These are phyloP conservation scores for Rhopalosiphum nymphaeae DNA, from an alignment of 2,888 invertebrate genomes.

Conservation along the genomic window DNA sequence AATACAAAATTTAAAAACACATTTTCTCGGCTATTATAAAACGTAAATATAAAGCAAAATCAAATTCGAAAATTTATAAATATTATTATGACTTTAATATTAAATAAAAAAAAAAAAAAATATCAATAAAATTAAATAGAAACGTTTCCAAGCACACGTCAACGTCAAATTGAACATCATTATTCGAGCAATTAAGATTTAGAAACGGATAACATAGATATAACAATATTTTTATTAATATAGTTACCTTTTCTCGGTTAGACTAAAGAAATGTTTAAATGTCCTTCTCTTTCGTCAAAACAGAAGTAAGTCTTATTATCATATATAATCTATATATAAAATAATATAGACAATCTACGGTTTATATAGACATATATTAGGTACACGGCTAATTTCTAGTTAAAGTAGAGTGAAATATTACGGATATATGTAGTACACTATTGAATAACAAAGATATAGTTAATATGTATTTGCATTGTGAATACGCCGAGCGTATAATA, in stretches of 20 bases:
- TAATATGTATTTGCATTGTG: not conserved
- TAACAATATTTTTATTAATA: not conserved
- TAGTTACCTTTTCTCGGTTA: not conserved
- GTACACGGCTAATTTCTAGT: not conserved
- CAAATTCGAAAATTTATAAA: not conserved
- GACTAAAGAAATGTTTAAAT: not conserved
- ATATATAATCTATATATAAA: not conserved
- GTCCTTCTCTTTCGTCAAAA: not conserved
- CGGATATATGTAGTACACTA: not conserved
- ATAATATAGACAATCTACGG: not conserved
- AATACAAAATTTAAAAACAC: not conserved
- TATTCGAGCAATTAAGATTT: not conserved
- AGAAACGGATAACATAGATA: not conserved
- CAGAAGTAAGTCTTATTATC: not conserved
- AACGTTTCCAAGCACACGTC: not conserved
- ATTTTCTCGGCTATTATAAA: not conserved
- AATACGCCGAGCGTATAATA: not conserved
- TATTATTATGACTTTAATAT: not conserved
- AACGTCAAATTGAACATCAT: slow-evolving; percentile 20
- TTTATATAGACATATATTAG: not conserved
- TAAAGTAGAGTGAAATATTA: not conserved
- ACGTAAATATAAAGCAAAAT: not conserved
- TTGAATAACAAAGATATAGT: not conserved
- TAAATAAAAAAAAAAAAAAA: not conserved
- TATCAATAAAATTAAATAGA: not conserved